Base-by-base conservation (phyloP, 1,140 invertebrate species). In the Berghia stephanieae region DNA sequence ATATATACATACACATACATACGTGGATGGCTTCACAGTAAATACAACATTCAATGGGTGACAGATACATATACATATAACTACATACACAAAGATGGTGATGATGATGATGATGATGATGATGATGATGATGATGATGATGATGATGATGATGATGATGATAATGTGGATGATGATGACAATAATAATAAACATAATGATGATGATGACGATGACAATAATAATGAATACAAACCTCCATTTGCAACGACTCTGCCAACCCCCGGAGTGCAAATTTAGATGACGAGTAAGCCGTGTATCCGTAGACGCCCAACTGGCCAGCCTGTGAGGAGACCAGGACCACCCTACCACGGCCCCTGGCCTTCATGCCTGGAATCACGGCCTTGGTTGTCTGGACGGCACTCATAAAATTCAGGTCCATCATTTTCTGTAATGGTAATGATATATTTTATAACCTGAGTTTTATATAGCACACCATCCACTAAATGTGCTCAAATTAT, bases 231-330 rank as follows among this genome's bases (percentile, higher is more conserved):
- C n/a, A n/a, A n/a, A n/a, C 92, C 91, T 99, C 98, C 96, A 98
- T 98, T 34, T 94, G 92, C 34, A 99, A 90, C 72, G 95, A 92
- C 87, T 99, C 97, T 6, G 97, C 97, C 78, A 99, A 92, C 8
- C 97, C 98, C 78, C 96, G 91, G 3, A 99, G 88, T 1, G 96
- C 98, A 93, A 96, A 99, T 90, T 99, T 99, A 16, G 95, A 94
- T 67, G 94, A 93, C 69, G 94, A 94, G 88, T 99, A 99, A 0
- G 95, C 95, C 52, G 95, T 93, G 85, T 94, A 96, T 1, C 98
- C 98, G 91, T 93, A 97, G 79, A 98, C 91, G 88, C 98, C 98
- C 82, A 97, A 86, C 74, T 98, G 91, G 16, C 95, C 95, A 75
- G 96, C 97, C 90, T 95, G 93, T 5, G 97, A 99, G 1, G 95